phyloP scores from a whole-genome alignment of 2,113 vertebrate species.

The Glareola pratincola region DNA sequence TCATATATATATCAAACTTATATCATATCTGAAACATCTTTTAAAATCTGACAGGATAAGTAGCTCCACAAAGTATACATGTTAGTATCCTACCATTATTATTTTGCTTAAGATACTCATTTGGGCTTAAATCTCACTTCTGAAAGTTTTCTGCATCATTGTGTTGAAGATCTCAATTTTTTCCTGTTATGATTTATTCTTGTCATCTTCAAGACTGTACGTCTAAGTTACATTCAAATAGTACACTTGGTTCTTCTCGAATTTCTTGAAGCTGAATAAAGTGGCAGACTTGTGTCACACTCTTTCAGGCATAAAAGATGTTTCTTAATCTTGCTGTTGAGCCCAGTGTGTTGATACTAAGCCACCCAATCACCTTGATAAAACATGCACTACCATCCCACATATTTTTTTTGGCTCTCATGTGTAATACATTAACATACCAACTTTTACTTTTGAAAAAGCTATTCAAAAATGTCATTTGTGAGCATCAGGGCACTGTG shows the following conservation, averaged over 20 bases:
- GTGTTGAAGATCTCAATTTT: not conserved
- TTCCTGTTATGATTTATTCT: not conserved
- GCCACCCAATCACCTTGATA: not conserved
- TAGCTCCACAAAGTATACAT: not conserved
- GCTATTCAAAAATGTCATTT: not conserved
- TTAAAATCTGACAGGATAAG: not conserved
- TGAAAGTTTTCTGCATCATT: not conserved
- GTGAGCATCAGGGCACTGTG: not conserved
- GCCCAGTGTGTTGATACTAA: not conserved
- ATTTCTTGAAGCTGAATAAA: not conserved
- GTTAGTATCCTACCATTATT: not conserved
- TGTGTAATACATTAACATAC: not conserved
- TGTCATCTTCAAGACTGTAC: not conserved
- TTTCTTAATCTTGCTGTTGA: not conserved
- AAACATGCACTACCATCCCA: not conserved
- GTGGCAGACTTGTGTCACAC: not conserved
- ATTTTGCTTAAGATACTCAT: not conserved
- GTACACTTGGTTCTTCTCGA: not conserved
- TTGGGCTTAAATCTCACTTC: not conserved
- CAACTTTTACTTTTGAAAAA: slow-evolving; percentile 12
- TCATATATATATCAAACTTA: not conserved
- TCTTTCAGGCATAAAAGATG: not conserved
- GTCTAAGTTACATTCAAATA: not conserved
- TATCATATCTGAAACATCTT: not conserved
- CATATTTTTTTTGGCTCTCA: not conserved